A percentile compares a stretch with the other conserved stretches of the same genome.
phyloP scores from a whole-genome alignment of 2,113 vertebrate species.

The Otocyon megalotis region DNA sequence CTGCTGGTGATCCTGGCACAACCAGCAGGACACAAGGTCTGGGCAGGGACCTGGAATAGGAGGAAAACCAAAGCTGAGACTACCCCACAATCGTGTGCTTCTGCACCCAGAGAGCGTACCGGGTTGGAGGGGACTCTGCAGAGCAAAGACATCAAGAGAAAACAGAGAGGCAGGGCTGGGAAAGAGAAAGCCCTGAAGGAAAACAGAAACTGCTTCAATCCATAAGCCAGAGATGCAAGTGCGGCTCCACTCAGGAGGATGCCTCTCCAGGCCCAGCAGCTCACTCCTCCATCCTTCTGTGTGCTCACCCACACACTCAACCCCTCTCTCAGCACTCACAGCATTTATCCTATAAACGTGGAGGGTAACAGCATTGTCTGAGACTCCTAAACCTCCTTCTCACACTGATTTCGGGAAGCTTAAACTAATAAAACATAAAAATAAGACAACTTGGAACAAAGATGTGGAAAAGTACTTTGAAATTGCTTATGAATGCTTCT shows the following conservation, averaged over 20 bases:
- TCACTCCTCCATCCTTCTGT: accelerated
- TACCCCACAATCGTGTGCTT: accelerated
- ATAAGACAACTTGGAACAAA: not conserved
- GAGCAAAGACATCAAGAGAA: accelerated
- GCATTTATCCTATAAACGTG: accelerated
- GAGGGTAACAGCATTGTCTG: accelerated
- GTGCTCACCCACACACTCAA: accelerated
- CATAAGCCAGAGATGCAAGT: accelerated
- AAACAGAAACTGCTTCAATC: not conserved
- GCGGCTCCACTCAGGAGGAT: accelerated
- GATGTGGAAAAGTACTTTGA: not conserved
- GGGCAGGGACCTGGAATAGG: not conserved
- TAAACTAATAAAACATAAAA: not conserved
- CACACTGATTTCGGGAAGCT: not conserved
- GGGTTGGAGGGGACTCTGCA: accelerated
- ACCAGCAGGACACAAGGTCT: not conserved
- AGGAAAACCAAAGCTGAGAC: not conserved
- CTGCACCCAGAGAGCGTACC: accelerated
- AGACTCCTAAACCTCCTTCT: not conserved
- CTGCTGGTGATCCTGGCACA: not conserved
- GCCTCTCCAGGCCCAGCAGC: accelerated
- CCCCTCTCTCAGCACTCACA: accelerated
- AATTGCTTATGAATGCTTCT: not conserved
- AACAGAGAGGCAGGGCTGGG: not conserved
- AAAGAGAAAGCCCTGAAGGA: not conserved